Conservation (phyloP, 2,113 vertebrate species). For the Gavia stellata region DNA sequence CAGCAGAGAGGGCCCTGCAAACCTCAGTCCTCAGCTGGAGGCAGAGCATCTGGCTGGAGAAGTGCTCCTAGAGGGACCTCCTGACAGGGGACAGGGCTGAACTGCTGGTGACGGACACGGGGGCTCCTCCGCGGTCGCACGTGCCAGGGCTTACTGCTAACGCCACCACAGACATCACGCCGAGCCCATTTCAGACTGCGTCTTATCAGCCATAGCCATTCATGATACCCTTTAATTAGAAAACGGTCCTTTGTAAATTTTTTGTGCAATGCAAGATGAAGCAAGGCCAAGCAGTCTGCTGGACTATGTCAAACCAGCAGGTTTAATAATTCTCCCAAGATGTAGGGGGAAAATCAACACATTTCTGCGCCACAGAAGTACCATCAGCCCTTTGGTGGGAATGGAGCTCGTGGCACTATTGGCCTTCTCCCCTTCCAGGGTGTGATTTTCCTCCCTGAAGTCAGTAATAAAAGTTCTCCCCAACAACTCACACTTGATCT, state of each 20-base stretch:
- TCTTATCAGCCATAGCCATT: not conserved
- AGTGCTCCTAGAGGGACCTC: not conserved
- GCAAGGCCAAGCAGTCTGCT: not conserved
- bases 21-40: not conserved
- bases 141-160: fast-evolving
- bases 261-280: not conserved
- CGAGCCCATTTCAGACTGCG: not conserved
- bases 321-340: not conserved
- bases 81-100: not conserved
- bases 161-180: fast-evolving
- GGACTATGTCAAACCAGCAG: not conserved
- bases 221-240: too few relatives aligned
- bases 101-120: fast-evolving
- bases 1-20: not conserved
- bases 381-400: not conserved
- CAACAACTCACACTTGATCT: not conserved
- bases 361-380: not conserved
- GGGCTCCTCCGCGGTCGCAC: fast-evolving
- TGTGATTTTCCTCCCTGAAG: not conserved
- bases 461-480: not conserved
- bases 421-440: not conserved
- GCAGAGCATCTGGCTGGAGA: not conserved
- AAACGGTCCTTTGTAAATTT: not conserved
- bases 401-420: not conserved
- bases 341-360: not conserved